A percentile compares a stretch with the other conserved stretches of the same genome.
Conservation (phyloP, 2,888 invertebrate species). For the Parnassius orleans region DNA sequence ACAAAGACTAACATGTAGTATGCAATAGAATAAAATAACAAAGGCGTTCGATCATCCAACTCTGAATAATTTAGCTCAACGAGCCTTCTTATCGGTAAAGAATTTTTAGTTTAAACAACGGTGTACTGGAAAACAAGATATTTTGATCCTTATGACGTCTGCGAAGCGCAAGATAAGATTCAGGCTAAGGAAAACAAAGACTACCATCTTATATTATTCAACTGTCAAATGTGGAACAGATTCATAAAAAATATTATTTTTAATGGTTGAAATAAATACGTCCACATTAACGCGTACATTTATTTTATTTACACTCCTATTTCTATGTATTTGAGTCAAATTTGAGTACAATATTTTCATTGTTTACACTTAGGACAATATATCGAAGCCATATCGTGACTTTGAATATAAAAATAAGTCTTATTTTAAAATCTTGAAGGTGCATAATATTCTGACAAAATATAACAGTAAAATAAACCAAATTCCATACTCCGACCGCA, state of each 20-base stretch:
- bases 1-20: background rate
- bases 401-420: background rate
- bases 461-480: background rate
- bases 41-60: conserved; percentile 23
- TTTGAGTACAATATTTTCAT: no score
- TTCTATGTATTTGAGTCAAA: no score
- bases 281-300: no score
- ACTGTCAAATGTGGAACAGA: conserved; percentile 27
- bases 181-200: conserved; percentile 36
- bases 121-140: conserved; percentile 54
- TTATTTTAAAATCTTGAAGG: background rate
- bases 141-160: conserved; percentile 48
- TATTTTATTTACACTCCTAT: no score
- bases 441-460: background rate
- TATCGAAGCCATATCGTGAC: no score
- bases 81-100: conserved; percentile 53
- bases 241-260: background rate
- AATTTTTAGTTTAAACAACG: conserved; percentile 65
- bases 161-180: conserved; percentile 42
- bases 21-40: conserved; percentile 19
- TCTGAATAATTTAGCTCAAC: conserved; percentile 31
- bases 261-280: no score
- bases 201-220: conserved; percentile 22
- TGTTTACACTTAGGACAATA: no score
- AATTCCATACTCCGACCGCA: conserved; percentile 1